A percentile compares a stretch with the other conserved stretches of the same genome.
Conservation (phyloP, 2,888 invertebrate genomes). For the Anodontia alba region DNA sequence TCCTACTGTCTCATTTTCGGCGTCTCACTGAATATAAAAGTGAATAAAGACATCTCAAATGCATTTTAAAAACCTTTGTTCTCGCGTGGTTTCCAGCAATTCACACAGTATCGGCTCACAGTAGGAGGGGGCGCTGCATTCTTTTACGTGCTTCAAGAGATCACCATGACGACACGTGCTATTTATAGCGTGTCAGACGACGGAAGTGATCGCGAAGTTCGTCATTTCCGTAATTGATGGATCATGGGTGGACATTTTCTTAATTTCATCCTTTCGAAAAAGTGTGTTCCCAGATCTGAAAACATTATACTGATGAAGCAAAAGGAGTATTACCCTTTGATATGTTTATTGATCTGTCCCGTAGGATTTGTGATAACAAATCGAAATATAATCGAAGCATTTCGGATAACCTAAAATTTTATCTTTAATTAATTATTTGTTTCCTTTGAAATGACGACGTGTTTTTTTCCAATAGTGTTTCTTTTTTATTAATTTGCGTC, state of each 20-base stretch:
- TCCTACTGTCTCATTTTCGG: background rate
- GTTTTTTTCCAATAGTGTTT: no score
- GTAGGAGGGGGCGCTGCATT: background rate
- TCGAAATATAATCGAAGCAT: no score
- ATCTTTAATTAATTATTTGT: no score
- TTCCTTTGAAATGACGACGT: no score
- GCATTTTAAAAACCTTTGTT: slow-evolving; percentile 16
- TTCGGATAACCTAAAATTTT: no score
- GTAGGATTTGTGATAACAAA: no score
- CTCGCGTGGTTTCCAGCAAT: background rate
- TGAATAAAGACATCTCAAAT: slow-evolving; percentile 9
- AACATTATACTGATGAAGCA: background rate
- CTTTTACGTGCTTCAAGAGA: background rate
- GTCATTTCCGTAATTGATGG: slow-evolving; percentile 21
- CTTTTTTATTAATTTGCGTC: no score
- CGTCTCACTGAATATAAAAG: slow-evolving; percentile 5
- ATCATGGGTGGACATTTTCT: slow-evolving; percentile 14
- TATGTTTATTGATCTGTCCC: no score
- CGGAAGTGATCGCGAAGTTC: slow-evolving; percentile 1
- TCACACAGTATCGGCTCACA: background rate
- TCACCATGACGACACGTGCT: slow-evolving; percentile 7
- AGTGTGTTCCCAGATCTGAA: background rate
- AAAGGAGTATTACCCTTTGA: background rate
- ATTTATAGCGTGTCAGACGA: slow-evolving; percentile 16
- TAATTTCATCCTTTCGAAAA: background rate